phyloP scores from a whole-genome alignment of 2,888 invertebrate species.

The Cistogaster globosa region DNA sequence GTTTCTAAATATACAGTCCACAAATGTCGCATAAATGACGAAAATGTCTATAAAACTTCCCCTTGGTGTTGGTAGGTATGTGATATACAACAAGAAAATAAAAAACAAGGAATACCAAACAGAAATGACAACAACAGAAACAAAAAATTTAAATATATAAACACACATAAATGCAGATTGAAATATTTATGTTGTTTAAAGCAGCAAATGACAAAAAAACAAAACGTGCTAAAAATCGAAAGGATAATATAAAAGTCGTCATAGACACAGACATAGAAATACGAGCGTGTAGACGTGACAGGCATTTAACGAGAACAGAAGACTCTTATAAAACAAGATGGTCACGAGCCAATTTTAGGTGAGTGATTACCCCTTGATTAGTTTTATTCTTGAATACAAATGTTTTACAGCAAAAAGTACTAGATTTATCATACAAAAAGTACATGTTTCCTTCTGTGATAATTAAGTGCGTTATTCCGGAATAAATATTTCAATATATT shows the following conservation, averaged over 20 bases:
- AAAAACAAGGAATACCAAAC: slow-evolving; percentile 1
- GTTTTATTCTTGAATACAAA: too few species aligned
- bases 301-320: slow-evolving; percentile 27
- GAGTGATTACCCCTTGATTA: too few species aligned
- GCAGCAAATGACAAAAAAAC: slow-evolving; percentile 36
- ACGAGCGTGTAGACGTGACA: slow-evolving; percentile 2
- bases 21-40: slow-evolving; percentile 71
- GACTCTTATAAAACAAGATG: background rate
- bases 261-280: slow-evolving; percentile 33
- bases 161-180: slow-evolving; percentile 65
- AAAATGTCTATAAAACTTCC: slow-evolving; percentile 71
- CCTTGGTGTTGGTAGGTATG: slow-evolving; percentile 43
- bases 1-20: slow-evolving; percentile 67
- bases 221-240: slow-evolving; percentile 8
- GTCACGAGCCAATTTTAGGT: too few species aligned
- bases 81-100: slow-evolving; percentile 5
- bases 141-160: slow-evolving; percentile 39
- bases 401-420: too few species aligned
- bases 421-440: too few species aligned
- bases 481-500: too few species aligned
- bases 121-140: slow-evolving; percentile 42
- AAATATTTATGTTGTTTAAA: slow-evolving; percentile 66
- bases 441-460: too few species aligned
- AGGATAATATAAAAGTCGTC: slow-evolving; percentile 45
- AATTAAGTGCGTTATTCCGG: too few species aligned